Base-by-base conservation (phyloP, 2,888 invertebrate species). In the Molorchus minor region DNA sequence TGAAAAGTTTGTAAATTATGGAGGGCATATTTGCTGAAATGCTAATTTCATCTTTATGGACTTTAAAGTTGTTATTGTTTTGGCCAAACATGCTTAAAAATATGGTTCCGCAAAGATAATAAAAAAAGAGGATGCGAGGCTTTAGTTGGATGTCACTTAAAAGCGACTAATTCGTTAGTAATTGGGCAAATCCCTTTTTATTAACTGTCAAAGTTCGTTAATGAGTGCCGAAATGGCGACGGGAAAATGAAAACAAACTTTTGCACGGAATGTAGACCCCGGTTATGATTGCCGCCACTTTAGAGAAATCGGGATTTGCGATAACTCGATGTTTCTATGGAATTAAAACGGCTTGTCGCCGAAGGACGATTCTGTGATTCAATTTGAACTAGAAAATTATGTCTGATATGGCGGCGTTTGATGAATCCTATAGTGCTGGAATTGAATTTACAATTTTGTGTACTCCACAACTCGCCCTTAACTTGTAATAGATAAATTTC, bases 121-220 rank as follows among this genome's bases (percentile, higher is more conserved):
- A n/a, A 21, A 43, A 36, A 16, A 15, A 8, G 10, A 16, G 36
- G 36, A 36, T 36, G 30, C n/a, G 3, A 33, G 45, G n/a, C 16
- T 45, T 17, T 45, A n/a, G 45, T 35, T 7, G 20, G 12, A 19
- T 38, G 49, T 25, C 36, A 38, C 49, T 38, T 36, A 49, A 49
- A 38, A 49, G 38, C 25, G 49, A 49, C 36, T 49, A 49, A 49
- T 49, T 49, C 38, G 49, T 49, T 49, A 10, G 49, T 49, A 49
- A 49, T 49, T 49, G 49, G 49, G 49, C 36, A 38, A 49, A 49
- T 49, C 49, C 38, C 47, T 20, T 49, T 49, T 49, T 49, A 49
- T 49, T 49, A 49, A 49, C 49, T 49, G 49, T 38, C 49, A 49
- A 49, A 49, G 25, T 33, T 16, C 38, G 15, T 49, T 49, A 38